Base-by-base conservation (phyloP, 2,888 invertebrate species). In the Protodeltote pygarga region DNA sequence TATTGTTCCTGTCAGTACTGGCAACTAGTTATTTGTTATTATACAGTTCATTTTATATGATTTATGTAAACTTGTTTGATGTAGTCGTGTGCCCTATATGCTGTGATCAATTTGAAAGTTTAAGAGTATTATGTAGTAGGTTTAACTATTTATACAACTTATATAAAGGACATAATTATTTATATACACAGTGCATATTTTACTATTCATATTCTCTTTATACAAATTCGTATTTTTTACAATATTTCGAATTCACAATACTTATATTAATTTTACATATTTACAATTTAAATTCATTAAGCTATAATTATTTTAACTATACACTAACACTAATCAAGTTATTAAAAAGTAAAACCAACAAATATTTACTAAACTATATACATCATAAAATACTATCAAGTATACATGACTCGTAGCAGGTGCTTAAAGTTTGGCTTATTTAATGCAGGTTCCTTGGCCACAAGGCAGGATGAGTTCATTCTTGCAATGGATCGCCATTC, bases 371-470 rank as follows among this genome's bases (percentile, higher is more conserved):
- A 24, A 3, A 24, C 6, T 2, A 4, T 11, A 13, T 24, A 24
- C 13, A 24, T 13, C 11, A 24, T n/a, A n/a, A n/a, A n/a, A n/a
- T n/a, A n/a, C n/a, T n/a, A n/a, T n/a, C n/a, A n/a, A n/a, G n/a
- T n/a, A n/a, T n/a, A n/a, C n/a, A 15, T 33, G 23, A 11, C 19
- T 3, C 8, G 3, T 13, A 32, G 1, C 4, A 32, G 20, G 8
- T 4, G 15, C 2, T 8, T 41, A 1, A 37, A 27, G 8, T 37
- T 66, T 37, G 60, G 63, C 1, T 31, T 65, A 5, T 32, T 64
- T 5, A 71, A 71, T 35, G 41, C 62, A 0, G 61, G 65, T 2
- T 67, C 68, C 0, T 33, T 71, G 1, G 50, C 49, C 1, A 63
- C 62, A 0, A 4, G 44, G 1, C 61, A 57, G 5, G 63, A 61